Percentiles rank a stretch among this genome's conserved stretches.
phyloP scores from a whole-genome alignment of 2,113 vertebrate genomes.

The Leptodactylus fuscus region DNA sequence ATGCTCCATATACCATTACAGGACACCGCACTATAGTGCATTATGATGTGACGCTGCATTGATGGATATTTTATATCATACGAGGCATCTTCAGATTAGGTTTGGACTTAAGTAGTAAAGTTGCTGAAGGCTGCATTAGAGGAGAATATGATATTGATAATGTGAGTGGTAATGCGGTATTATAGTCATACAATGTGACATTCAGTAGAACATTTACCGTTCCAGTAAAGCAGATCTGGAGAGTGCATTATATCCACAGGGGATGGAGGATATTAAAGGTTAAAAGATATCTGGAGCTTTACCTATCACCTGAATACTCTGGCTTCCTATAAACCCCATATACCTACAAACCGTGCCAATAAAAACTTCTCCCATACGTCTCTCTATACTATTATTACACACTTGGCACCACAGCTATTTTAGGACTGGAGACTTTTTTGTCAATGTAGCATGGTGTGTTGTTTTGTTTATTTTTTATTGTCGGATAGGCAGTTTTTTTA shows the following conservation, averaged over 20 bases:
- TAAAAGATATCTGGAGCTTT: not conserved
- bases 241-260: not conserved
- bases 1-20: not conserved
- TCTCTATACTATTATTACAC: no score
- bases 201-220: not conserved
- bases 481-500: no score
- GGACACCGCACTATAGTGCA: not conserved
- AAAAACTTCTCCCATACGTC: no score
- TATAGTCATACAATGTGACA: slow-evolving; percentile 9
- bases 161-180: not conserved
- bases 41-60: not conserved
- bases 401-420: no score
- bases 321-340: not conserved
- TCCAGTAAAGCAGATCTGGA: not conserved
- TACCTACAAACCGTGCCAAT: no score
- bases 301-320: not conserved
- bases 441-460: no score
- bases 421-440: no score
- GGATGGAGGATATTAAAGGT: not conserved
- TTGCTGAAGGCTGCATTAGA: not conserved
- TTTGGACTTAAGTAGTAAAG: slow-evolving; percentile 6
- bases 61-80: not conserved
- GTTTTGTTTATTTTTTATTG: no score
- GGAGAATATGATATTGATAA: slow-evolving; percentile 5
- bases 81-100: not conserved